phyloP scores from a whole-genome alignment of 2,797 vertebrate species.

The Hypotaenidia okinawae region DNA sequence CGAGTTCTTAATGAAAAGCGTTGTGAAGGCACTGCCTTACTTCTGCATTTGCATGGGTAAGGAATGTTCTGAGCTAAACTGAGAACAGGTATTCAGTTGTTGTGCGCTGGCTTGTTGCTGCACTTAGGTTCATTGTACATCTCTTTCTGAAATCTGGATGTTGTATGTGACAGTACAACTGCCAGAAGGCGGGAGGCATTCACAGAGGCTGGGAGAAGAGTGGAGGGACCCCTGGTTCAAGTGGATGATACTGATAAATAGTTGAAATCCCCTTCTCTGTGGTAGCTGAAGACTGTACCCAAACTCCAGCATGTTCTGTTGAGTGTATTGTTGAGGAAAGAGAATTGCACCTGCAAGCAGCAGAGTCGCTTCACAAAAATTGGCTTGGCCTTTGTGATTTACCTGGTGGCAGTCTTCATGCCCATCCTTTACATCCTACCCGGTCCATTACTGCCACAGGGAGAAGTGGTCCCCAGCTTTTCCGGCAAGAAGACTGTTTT shows the following conservation, averaged over 20 bases:
- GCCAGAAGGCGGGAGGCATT: not conserved
- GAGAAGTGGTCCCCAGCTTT: not conserved
- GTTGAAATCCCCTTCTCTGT: not conserved
- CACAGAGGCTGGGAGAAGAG: not conserved
- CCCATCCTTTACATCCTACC: not conserved
- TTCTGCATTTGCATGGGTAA: not conserved
- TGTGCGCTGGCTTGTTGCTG: not conserved
- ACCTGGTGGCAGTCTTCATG: not conserved
- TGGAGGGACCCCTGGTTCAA: not conserved
- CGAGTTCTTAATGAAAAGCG: not conserved
- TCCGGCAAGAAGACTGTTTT: not conserved
- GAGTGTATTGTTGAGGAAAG: not conserved
- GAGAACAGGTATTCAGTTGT: not conserved
- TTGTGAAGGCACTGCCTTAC: not conserved
- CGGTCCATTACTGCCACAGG: not conserved
- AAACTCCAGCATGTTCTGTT: not conserved
- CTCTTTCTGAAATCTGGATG: not conserved
- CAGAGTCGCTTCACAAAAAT: not conserved
- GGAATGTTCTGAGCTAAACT: not conserved
- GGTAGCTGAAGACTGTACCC: not conserved
- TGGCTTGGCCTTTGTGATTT: not conserved
- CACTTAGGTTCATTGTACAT: not conserved
- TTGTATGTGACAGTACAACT: not conserved
- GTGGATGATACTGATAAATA: rapidly evolving
- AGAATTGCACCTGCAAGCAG: not conserved